These are phyloP conservation scores for Intellagama lesueurii DNA, from an alignment of 2,797 vertebrate genomes.

Conservation along the genomic window DNA sequence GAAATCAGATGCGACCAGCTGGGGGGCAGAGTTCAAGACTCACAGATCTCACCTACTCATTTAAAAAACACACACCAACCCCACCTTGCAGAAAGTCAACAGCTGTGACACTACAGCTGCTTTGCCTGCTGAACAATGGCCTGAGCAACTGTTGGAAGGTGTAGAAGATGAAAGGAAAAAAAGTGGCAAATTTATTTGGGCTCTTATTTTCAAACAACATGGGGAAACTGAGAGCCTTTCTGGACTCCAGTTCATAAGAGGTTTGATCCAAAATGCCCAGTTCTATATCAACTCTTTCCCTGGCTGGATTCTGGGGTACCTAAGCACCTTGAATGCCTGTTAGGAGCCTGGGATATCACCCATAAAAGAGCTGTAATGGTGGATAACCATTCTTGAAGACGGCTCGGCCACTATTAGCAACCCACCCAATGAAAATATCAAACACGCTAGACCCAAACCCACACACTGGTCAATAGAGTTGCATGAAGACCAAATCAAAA, in stretches of 20 bases:
- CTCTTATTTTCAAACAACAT: neutral
- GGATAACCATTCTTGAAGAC: too few species aligned
- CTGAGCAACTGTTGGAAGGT: neutral
- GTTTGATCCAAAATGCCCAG: neutral
- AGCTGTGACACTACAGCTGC: too few species aligned
- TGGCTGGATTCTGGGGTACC: too few species aligned
- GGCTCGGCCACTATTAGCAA: too few species aligned
- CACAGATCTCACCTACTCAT: neutral
- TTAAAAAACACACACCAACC: neutral
- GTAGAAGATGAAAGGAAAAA: neutral
- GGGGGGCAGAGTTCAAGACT: neutral
- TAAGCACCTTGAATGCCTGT: too few species aligned
- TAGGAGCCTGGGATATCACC: too few species aligned
- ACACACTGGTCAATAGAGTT: too few species aligned
- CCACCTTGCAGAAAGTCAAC: neutral
- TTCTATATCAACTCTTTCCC: neutral
- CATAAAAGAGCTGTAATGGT: too few species aligned
- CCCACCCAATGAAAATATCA: too few species aligned
- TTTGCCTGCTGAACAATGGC: neutral
- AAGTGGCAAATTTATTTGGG: neutral
- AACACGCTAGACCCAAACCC: too few species aligned
- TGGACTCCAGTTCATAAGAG: neutral
- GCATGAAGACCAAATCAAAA: too few species aligned
- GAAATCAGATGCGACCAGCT: neutral
- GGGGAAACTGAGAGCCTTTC: neutral